Evolutionary conservation across 2,888 invertebrate species (phyloP), one percentile per base, ranked within the genome.

Genomic region (Philopedon plagiatum): DNA sequence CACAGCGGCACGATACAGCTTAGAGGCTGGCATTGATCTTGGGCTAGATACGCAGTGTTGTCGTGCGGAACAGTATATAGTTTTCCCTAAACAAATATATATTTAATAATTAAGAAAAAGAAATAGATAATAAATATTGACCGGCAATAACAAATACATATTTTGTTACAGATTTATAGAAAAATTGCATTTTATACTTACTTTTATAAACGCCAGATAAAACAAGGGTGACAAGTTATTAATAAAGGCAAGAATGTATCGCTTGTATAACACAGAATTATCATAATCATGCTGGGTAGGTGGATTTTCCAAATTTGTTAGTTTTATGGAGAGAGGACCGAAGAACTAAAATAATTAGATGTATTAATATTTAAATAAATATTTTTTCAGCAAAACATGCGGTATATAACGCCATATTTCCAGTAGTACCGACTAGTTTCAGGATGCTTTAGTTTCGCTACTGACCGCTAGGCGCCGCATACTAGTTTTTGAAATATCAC

Each of bases 1-100:
- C 87, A 88, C 19, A 90, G 81, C 76, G 89, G 88, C 57, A 87
- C 86, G 15, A 90, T 82, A 80, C 90, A 90, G 0, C 89, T 88
- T 5, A 87, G 84, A 4, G 86, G 86, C 72, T 85, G 85, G 75
- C 87, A 87, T 76, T 81, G 78, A 73, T 87, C 86, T 58, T 78
- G 79, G 29, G 78, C 77, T 9, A 84, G 9, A 13, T 41, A 65
- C 1, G 5, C 0, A n/a, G 5, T 77, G 44, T 78, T 70, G 15
- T 78, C 39, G 1, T 76, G 63, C 0, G 87, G 87, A 78, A 86
- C 82, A 0, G 85, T 84, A 72, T 83, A 87, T 75, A 87, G 85
- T 56, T 82, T 82, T n/a, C 87, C 87, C 87, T 87, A 75, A n/a
- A n/a, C 57, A 80, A 82, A 41, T 9, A 23, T 7, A 9, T 9